A percentile compares a stretch with the other conserved stretches of the same genome.
Conservation (phyloP, 2,888 invertebrate genomes). For the Iphiclides podalirius region DNA sequence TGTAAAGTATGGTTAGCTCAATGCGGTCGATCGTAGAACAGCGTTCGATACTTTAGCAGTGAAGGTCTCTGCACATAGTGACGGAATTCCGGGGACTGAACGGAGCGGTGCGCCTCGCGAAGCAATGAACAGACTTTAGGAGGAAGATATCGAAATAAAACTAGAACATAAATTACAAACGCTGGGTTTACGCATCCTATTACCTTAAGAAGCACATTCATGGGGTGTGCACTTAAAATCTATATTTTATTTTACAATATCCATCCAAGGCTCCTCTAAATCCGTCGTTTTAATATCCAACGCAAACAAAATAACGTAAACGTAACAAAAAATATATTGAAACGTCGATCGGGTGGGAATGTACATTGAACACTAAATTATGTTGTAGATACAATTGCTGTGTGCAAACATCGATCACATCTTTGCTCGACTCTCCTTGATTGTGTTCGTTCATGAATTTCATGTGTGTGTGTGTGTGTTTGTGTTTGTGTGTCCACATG, state of each 20-base stretch:
- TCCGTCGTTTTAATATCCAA: slow-evolving; percentile 36
- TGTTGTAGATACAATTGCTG: slow-evolving; percentile 31
- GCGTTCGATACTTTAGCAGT: slow-evolving; percentile 52
- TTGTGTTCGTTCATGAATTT: slow-evolving; percentile 33
- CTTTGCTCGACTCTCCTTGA: slow-evolving; percentile 30
- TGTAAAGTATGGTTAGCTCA: too few relatives aligned
- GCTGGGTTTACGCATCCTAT: slow-evolving; percentile 61
- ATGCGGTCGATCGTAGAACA: slow-evolving; percentile 33
- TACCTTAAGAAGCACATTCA: slow-evolving; percentile 76
- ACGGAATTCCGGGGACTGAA: slow-evolving; percentile 57
- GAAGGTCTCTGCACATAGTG: slow-evolving; percentile 50
- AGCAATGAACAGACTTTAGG: slow-evolving; percentile 60
- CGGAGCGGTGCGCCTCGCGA: slow-evolving; percentile 75
- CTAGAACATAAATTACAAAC: slow-evolving; percentile 53
- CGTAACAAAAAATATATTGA: slow-evolving; percentile 44
- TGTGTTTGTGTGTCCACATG: slow-evolving; percentile 44
- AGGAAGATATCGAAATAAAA: slow-evolving; percentile 56
- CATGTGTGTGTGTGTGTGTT: slow-evolving; percentile 38
- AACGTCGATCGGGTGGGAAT: slow-evolving; percentile 34
- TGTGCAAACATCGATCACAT: slow-evolving; percentile 30
- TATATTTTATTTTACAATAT: slow-evolving; percentile 49
- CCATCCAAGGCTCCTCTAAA: slow-evolving; percentile 72
- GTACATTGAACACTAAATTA: slow-evolving; percentile 50
- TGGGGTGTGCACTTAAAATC: slow-evolving; percentile 74
- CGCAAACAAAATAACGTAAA: slow-evolving; percentile 38